Percentiles rank a stretch among this genome's conserved stretches.
Evolutionary conservation across 2,113 vertebrate genomes (phyloP).

Genomic region (Channa argus): DNA sequence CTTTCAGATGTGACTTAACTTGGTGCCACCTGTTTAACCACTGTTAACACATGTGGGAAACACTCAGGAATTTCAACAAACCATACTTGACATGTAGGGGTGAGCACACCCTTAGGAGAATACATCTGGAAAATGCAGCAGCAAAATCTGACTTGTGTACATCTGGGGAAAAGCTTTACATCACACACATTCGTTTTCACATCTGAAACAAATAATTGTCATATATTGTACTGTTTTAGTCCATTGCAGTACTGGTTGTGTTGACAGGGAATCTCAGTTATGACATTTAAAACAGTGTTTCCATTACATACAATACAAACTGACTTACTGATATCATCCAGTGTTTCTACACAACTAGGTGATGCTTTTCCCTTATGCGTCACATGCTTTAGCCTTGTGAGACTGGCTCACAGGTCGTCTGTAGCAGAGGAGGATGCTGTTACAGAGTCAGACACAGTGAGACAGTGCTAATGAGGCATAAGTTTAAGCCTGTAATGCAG

Average conservation of each 20-base stretch:
- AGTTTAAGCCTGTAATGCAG: conserved; percentile 63
- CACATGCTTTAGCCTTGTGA: background rate
- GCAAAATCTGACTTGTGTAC: too few relatives aligned
- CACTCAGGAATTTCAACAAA: conserved; percentile 4
- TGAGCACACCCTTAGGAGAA: conserved; percentile 23
- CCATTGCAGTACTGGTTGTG: too few relatives aligned
- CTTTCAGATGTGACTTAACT: background rate
- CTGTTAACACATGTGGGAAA: background rate
- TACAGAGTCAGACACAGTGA: conserved; percentile 37
- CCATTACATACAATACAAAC: too few relatives aligned
- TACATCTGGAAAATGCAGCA: background rate
- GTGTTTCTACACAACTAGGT: background rate
- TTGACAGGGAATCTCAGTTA: too few relatives aligned
- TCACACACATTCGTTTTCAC: background rate
- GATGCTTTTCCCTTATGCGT: background rate
- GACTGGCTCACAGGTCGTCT: conserved; percentile 25
- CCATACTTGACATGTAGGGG: conserved; percentile 3
- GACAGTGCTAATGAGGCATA: conserved; percentile 64
- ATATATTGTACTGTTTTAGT: too few relatives aligned
- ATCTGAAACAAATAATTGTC: background rate
- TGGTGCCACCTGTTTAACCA: background rate
- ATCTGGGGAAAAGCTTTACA: background rate
- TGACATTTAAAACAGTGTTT: too few relatives aligned
- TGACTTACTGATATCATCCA: background rate
- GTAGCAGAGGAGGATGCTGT: conserved; percentile 11